Conservation (phyloP, 1,140 invertebrate genomes). For the Adoxophyes honmai region DNA sequence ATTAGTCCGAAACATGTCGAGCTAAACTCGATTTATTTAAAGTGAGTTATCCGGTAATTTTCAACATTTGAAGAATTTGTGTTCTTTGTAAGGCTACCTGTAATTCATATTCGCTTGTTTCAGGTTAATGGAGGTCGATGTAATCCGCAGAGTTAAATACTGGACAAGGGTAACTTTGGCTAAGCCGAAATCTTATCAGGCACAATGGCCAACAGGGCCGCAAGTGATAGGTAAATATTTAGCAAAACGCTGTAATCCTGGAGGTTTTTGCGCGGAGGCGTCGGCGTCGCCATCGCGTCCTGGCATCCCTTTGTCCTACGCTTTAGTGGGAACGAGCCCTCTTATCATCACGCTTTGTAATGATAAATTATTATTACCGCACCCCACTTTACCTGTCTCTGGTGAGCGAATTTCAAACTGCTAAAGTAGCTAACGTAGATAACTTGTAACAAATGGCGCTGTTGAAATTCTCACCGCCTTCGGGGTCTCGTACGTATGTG, state of each 20-base stretch:
- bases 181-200: constrained; percentile 4
- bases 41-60: no score
- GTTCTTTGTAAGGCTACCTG: no score
- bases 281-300: not conserved
- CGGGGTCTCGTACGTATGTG: not conserved
- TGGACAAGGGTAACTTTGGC: not conserved
- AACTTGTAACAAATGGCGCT: constrained; percentile 10
- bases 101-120: no score
- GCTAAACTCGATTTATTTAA: no score
- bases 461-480: not conserved
- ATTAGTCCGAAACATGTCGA: no score
- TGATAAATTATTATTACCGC: constrained; percentile 44
- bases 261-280: constrained; percentile 28
- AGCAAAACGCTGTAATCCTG: constrained; percentile 42
- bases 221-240: constrained; percentile 48
- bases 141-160: not conserved
- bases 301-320: constrained; percentile 34
- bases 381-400: constrained; percentile 17
- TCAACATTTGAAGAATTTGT: no score
- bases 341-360: constrained; percentile 43
- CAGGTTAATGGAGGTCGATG: no score
- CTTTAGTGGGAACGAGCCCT: constrained; percentile 27
- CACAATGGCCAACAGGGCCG: constrained; percentile 5
- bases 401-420: constrained; percentile 8
- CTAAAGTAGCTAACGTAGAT: constrained; percentile 5